Percentiles rank a stretch among this genome's conserved stretches.
Evolutionary conservation across 2,797 vertebrate species (phyloP).

Genomic region (Propithecus perrieri): DNA sequence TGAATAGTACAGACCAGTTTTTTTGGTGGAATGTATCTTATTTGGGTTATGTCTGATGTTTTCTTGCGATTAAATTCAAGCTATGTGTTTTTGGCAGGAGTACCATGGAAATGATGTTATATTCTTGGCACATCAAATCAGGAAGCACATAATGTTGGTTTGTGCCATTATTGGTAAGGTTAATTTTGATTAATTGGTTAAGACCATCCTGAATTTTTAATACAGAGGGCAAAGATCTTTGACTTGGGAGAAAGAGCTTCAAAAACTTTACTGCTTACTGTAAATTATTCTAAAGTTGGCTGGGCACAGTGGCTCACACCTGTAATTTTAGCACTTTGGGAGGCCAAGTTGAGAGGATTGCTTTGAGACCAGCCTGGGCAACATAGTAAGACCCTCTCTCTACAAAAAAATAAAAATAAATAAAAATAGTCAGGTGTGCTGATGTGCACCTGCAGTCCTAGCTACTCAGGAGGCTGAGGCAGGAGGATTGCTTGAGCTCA

Average conservation of each 20-base stretch:
- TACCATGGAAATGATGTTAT: neutral
- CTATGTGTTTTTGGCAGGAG: neutral
- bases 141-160: neutral
- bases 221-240: neutral
- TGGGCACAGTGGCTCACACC: neutral
- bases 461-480: too few species aligned
- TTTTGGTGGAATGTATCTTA: neutral
- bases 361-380: neutral
- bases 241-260: neutral
- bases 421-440: neutral
- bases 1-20: neutral
- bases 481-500: too few species aligned
- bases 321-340: neutral
- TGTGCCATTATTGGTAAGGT: neutral
- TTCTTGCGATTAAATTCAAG: neutral
- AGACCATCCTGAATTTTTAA: neutral
- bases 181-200: neutral
- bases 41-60: neutral
- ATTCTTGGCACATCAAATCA: neutral
- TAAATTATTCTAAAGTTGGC: neutral
- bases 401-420: neutral
- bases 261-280: neutral
- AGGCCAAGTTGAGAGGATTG: neutral
- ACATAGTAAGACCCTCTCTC: neutral
- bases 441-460: too few species aligned